phyloP scores from a whole-genome alignment of 2,888 invertebrate genomes.

The Pasiphila rectangulata region DNA sequence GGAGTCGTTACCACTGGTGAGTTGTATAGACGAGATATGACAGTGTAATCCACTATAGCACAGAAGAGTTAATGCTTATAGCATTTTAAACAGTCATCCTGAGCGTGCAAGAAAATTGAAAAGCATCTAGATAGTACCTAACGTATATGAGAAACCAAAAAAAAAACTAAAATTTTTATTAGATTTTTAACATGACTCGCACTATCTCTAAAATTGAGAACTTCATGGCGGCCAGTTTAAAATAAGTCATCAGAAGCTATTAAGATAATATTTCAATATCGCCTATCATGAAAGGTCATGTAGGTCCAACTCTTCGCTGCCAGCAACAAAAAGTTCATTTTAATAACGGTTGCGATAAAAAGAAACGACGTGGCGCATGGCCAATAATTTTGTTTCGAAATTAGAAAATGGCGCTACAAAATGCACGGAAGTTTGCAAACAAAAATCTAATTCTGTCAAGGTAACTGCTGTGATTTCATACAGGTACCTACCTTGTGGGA shows the following conservation, averaged over 20 bases:
- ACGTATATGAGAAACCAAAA: too few species aligned
- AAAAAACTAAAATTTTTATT: too few species aligned
- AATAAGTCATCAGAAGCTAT: background rate
- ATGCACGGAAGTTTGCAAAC: background rate
- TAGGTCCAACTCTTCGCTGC: background rate
- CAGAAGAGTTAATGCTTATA: too few species aligned
- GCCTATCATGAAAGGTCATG: background rate
- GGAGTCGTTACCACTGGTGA: too few species aligned
- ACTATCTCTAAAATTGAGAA: too few species aligned
- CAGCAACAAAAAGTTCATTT: background rate
- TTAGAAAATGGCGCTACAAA: background rate
- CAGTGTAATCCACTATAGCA: too few species aligned
- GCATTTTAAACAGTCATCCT: too few species aligned
- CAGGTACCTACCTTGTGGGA: background rate
- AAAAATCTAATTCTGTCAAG: background rate
- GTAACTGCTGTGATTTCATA: background rate
- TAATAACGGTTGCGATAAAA: background rate
- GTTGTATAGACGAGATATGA: too few species aligned
- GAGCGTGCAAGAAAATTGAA: too few species aligned
- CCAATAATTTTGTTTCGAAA: conserved; percentile 7
- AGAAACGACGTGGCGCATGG: conserved; percentile 2
- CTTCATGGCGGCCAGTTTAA: conserved; percentile 1
- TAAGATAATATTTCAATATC: background rate
- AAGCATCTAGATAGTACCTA: too few species aligned
- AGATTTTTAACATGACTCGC: too few species aligned